Percentiles rank a stretch among this genome's conserved stretches.
Evolutionary conservation across 1,140 invertebrate species (phyloP).

Genomic region (Drosophila carrolli): DNA sequence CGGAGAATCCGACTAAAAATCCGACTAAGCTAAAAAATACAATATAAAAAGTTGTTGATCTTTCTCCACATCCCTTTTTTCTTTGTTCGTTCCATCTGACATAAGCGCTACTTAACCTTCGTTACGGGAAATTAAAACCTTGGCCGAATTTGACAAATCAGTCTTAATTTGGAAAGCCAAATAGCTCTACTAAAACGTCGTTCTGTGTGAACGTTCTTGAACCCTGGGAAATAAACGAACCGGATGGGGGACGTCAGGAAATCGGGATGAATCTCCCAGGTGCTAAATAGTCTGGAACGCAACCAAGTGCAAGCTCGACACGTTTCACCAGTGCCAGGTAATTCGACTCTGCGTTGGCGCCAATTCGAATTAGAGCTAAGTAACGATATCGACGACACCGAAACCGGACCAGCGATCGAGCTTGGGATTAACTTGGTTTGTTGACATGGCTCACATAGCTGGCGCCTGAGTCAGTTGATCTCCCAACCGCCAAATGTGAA

Average conservation of each 20-base stretch:
- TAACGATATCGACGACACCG: slow-evolving; percentile 39
- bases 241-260: slow-evolving; percentile 6
- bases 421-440: slow-evolving; percentile 51
- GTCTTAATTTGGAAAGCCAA: slow-evolving; percentile 48
- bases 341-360: slow-evolving; percentile 53
- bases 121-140: slow-evolving; percentile 73
- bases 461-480: slow-evolving; percentile 59
- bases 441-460: slow-evolving; percentile 67
- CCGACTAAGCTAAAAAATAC: slow-evolving; percentile 7
- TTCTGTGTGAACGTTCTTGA: slow-evolving; percentile 71
- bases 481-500: slow-evolving; percentile 7
- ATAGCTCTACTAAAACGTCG: slow-evolving; percentile 52
- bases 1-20: slow-evolving; percentile 35
- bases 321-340: slow-evolving; percentile 21
- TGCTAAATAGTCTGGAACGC: slow-evolving; percentile 73
- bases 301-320: slow-evolving; percentile 25
- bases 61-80: slow-evolving; percentile 11
- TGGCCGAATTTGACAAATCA: slow-evolving; percentile 57
- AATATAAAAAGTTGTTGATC: slow-evolving; percentile 33
- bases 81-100: slow-evolving; percentile 22
- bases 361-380: slow-evolving; percentile 68
- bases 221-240: slow-evolving; percentile 33
- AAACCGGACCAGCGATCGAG: slow-evolving; percentile 63
- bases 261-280: slow-evolving; percentile 28
- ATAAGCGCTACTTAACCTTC: slow-evolving; percentile 34